Evolutionary conservation across 2,797 vertebrate genomes (phyloP).

Genomic region (Sebastiscus albofasciatus): DNA sequence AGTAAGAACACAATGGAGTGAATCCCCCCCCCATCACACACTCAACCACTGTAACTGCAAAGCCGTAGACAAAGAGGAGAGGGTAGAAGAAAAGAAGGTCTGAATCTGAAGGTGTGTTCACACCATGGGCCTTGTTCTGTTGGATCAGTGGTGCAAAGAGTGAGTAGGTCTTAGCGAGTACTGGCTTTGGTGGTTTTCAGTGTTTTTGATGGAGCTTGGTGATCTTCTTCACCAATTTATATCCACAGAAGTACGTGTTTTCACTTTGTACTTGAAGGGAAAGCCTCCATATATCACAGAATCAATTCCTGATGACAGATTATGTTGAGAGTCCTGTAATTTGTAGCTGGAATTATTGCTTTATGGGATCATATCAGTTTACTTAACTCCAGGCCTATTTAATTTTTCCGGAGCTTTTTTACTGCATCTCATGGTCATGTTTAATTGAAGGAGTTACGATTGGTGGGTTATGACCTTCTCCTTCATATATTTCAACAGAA

Average conservation of each 20-base stretch:
- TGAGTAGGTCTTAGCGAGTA: background rate
- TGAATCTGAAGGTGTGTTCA: slow-evolving; percentile 17
- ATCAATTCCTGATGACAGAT: background rate
- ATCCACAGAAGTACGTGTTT: background rate
- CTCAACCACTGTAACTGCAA: slow-evolving; percentile 21
- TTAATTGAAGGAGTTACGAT: background rate
- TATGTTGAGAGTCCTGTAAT: background rate
- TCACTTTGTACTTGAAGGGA: background rate
- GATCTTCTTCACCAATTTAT: background rate
- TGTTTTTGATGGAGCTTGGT: background rate
- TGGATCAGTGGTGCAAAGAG: slow-evolving; percentile 20
- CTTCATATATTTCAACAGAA: background rate
- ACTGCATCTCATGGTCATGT: background rate
- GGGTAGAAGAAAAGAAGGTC: background rate
- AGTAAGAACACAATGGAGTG: slow-evolving; percentile 51
- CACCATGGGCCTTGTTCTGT: slow-evolving; percentile 17
- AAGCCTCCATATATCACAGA: background rate
- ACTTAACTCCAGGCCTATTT: no score
- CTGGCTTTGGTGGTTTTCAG: background rate
- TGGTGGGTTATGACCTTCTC: no score
- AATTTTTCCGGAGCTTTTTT: background rate
- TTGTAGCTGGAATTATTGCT: background rate
- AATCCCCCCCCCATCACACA: slow-evolving; percentile 32
- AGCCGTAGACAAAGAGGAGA: slow-evolving; percentile 21
- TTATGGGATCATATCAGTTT: background rate